phyloP scores from a whole-genome alignment of 2,797 vertebrate genomes.

The Crypturellus tataupa region DNA sequence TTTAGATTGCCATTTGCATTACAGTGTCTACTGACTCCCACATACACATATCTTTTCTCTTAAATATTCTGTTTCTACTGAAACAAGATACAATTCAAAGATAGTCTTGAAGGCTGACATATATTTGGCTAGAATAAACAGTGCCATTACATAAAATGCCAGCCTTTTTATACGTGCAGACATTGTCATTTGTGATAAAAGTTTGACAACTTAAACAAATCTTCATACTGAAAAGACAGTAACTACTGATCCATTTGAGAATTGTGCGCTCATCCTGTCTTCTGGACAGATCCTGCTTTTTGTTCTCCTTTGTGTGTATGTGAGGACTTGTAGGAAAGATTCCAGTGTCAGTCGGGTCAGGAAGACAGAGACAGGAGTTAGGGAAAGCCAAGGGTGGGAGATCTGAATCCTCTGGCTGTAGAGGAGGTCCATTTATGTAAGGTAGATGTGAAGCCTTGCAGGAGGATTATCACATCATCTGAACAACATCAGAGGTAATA shows the following conservation, averaged over 20 bases:
- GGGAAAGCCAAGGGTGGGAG: not conserved
- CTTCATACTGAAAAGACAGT: not conserved
- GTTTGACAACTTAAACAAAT: constrained; percentile 36
- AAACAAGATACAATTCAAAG: constrained; percentile 62
- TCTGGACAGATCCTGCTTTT: not conserved
- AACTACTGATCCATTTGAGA: not conserved
- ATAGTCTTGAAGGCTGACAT: constrained; percentile 40
- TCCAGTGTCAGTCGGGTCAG: not conserved
- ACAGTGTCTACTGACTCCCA: constrained; percentile 26
- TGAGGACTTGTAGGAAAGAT: not conserved
- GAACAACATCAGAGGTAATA: not conserved
- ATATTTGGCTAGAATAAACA: constrained; percentile 62
- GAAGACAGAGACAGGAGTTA: not conserved
- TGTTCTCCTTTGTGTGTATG: not conserved
- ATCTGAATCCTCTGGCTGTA: not conserved
- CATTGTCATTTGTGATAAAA: constrained; percentile 23
- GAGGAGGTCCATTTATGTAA: not conserved
- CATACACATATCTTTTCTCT: constrained; percentile 7
- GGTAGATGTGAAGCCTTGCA: not conserved
- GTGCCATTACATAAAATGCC: constrained; percentile 39
- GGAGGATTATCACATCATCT: not conserved
- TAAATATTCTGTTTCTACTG: constrained; percentile 28
- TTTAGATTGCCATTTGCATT: constrained; percentile 38
- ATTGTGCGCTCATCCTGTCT: not conserved
- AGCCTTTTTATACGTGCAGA: constrained; percentile 7